phyloP scores from a whole-genome alignment of 2,888 invertebrate species.

The Oeneis ivallda region DNA sequence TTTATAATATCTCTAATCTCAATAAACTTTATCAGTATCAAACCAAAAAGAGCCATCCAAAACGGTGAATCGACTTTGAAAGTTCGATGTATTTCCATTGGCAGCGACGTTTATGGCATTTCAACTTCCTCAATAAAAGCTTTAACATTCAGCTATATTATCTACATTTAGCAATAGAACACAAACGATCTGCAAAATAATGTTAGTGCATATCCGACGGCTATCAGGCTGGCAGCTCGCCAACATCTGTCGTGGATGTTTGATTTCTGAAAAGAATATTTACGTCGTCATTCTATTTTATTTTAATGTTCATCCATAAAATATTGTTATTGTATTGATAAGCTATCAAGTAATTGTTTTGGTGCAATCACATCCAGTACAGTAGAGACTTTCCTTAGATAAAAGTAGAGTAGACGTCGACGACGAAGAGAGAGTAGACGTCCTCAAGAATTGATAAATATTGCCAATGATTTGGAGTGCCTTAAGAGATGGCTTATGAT shows the following conservation, averaged over 20 bases:
- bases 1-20: no score
- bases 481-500: no score
- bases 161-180: slow-evolving; percentile 53
- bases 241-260: slow-evolving; percentile 41
- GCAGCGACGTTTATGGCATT: slow-evolving; percentile 1
- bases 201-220: slow-evolving; percentile 59
- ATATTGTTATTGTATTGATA: no score
- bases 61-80: background rate
- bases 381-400: no score
- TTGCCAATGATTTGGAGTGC: no score
- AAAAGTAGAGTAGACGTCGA: no score
- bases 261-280: slow-evolving; percentile 32
- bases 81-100: background rate
- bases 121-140: slow-evolving; percentile 28
- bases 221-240: slow-evolving; percentile 59
- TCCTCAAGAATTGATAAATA: no score
- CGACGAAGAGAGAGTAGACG: no score
- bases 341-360: no score
- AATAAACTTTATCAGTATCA: background rate
- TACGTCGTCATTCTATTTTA: background rate
- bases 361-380: no score
- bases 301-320: background rate
- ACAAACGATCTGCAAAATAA: slow-evolving; percentile 54
- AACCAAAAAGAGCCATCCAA: background rate
- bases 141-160: slow-evolving; percentile 41